A percentile compares a stretch with the other conserved stretches of the same genome.
phyloP scores from a whole-genome alignment of 2,888 invertebrate genomes.

The Synanthedon andrenaeformis region DNA sequence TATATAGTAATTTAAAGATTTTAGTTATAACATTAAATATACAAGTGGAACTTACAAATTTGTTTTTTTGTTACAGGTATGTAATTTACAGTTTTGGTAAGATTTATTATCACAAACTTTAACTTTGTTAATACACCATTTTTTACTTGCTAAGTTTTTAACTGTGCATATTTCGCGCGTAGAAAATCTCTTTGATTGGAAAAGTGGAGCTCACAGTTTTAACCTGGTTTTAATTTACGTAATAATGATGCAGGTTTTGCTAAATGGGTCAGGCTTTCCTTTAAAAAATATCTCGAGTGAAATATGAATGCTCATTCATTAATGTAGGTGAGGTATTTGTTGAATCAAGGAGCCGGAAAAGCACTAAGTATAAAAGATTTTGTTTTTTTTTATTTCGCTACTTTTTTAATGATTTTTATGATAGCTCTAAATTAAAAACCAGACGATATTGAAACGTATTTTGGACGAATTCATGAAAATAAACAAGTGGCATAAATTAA shows the following conservation, averaged over 20 bases:
- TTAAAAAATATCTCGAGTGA: not conserved
- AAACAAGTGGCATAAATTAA: too few relatives aligned
- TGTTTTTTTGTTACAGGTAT: conserved; percentile 32
- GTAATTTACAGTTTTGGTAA: conserved; percentile 13
- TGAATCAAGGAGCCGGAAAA: not conserved
- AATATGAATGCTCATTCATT: not conserved
- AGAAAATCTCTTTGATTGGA: not conserved
- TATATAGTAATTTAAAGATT: too few relatives aligned
- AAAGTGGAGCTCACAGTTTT: not conserved
- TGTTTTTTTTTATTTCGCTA: too few relatives aligned
- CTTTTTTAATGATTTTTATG: too few relatives aligned
- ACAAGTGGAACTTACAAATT: not conserved
- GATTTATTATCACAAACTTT: not conserved
- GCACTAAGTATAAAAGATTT: too few relatives aligned
- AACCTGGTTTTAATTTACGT: not conserved
- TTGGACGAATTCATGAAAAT: too few relatives aligned
- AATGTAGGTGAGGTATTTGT: not conserved
- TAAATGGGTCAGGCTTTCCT: not conserved
- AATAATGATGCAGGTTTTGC: not conserved
- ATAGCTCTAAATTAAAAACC: too few relatives aligned
- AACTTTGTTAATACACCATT: too few relatives aligned
- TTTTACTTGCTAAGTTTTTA: too few relatives aligned
- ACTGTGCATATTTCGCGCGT: too few relatives aligned
- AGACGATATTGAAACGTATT: too few relatives aligned
- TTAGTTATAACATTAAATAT: too few relatives aligned